Base-by-base conservation (phyloP, 2,797 vertebrate species). In the Phrynocephalus vlangalii region DNA sequence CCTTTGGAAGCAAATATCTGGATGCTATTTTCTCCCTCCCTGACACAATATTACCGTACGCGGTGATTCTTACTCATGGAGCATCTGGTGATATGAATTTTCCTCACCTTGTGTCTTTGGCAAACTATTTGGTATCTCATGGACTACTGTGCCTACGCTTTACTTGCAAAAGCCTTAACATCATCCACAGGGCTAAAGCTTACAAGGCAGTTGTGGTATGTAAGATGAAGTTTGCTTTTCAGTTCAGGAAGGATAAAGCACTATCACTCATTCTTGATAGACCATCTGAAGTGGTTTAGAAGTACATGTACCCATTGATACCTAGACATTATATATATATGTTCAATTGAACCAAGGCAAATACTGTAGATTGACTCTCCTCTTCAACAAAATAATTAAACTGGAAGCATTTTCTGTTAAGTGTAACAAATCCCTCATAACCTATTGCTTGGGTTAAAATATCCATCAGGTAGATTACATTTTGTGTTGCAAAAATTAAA, bases 51-150 rank as follows among this genome's bases (percentile, higher is more conserved):
- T 89, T 95, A 56, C 92, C 82, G 6, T 96, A 97, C 0, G 98
- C 97, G 15, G 93, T 99, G 28, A 94, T 99, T 70, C 97, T 99
- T 77, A 98, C 98, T 15, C 98, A 99, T 56, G 98, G 98, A 80
- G 98, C 98, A 1, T 98, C 98, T 24, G 98, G 98, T 94, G 98
- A 99, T 93, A 98, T 98, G 98, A 98, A 98, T 96, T 96, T 97
- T 91, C 97, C 89, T 91, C 98, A 98, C 2, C 94, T 99, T 77
- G 96, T 97, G 50, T 98, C 97, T 90, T 91, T 99, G 91, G 97
- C 98, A 77, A 94, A 87, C 5, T 94, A 81, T 60, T 94, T 98
- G 83, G 97, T 97, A 24, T 92, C 97, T 8, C 91, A 84, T 9
- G 98, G 98, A 1, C 83, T 98, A 91, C 90, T 98, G 18, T 98